phyloP scores from a whole-genome alignment of 2,888 invertebrate genomes.

The Zelleria hepariella region DNA sequence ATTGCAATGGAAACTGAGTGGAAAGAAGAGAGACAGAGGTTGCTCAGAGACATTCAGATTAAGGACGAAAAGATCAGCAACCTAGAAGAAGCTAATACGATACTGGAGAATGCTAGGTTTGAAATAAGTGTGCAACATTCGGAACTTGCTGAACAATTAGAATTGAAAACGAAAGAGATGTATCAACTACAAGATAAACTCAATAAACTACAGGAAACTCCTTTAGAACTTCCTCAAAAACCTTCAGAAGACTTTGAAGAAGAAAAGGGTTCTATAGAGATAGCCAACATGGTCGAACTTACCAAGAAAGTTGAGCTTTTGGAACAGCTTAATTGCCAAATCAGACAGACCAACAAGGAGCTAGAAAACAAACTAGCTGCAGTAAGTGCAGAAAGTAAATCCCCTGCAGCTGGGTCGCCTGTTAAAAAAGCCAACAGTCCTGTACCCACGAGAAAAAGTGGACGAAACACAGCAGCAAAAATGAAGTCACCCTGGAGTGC shows the following conservation, averaged over 20 bases:
- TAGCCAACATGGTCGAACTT: conserved; percentile 51
- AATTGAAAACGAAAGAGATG: conserved; percentile 59
- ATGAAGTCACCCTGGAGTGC: conserved; percentile 62
- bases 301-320: conserved; percentile 66
- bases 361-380: conserved; percentile 63
- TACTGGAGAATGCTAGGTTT: conserved; percentile 60
- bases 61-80: conserved; percentile 69
- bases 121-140: conserved; percentile 67
- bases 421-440: conserved; percentile 51
- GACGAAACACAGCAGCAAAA: conserved; percentile 53
- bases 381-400: conserved; percentile 37
- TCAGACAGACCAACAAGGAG: conserved; percentile 67
- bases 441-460: conserved; percentile 48
- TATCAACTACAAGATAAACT: conserved; percentile 43
- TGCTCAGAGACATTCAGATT: conserved; percentile 67
- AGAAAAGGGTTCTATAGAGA: conserved; percentile 72
- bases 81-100: conserved; percentile 70
- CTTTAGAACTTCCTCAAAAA: conserved; percentile 21
- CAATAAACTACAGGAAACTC: conserved; percentile 22
- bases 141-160: conserved; percentile 67
- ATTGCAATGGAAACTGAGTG: conserved; percentile 78
- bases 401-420: conserved; percentile 28
- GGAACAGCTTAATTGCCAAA: conserved; percentile 63
- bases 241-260: conserved; percentile 56
- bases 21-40: conserved; percentile 75